Percentiles rank a stretch among this genome's conserved stretches.
Conservation (phyloP, 2,797 vertebrate genomes). For the Xiphophorus birchmanni region DNA sequence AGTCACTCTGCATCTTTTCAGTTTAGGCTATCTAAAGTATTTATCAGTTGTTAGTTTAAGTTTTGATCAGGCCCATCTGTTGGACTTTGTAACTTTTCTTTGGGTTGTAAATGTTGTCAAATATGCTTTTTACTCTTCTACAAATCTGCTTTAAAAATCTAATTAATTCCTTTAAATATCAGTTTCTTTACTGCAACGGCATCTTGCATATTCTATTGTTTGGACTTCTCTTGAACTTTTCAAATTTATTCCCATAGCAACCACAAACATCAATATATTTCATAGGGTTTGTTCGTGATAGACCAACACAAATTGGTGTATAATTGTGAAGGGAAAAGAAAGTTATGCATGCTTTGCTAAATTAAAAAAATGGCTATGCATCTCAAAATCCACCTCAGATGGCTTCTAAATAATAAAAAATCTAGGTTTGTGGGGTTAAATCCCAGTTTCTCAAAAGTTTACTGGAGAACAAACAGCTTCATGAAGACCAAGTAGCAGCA, state of each 20-base stretch:
- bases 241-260: not conserved
- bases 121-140: not conserved
- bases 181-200: conserved; percentile 8
- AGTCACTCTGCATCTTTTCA: not conserved
- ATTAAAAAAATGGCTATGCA: not conserved
- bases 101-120: not conserved
- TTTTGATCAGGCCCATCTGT: not conserved
- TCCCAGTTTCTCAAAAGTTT: not conserved
- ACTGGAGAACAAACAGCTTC: not conserved
- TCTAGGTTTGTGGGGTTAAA: not conserved
- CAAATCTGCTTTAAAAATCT: not conserved
- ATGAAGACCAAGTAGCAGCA: not conserved
- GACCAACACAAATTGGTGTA: no score
- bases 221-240: not conserved
- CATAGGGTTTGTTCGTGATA: not conserved
- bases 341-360: not conserved
- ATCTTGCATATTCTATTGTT: not conserved
- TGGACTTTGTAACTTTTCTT: not conserved
- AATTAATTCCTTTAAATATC: not conserved
- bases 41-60: not conserved
- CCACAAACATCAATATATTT: not conserved
- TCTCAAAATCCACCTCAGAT: not conserved
- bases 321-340: not conserved
- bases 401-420: not conserved
- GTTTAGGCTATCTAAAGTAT: not conserved